Percentiles rank a stretch among this genome's conserved stretches.
phyloP scores from a whole-genome alignment of 2,113 vertebrate genomes.

The Chaetops frenatus region DNA sequence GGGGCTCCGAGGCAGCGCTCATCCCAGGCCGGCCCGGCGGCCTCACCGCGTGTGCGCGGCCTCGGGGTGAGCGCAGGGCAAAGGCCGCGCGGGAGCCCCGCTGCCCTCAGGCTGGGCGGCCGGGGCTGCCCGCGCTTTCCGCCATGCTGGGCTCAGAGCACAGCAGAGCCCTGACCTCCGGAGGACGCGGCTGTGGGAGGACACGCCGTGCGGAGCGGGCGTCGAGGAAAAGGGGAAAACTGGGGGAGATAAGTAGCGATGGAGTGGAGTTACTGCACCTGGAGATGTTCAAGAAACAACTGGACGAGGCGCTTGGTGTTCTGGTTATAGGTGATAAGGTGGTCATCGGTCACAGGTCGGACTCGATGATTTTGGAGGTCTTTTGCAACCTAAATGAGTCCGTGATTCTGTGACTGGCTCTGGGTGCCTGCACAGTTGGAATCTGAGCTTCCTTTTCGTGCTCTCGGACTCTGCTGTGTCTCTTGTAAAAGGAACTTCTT shows the following conservation, averaged over 20 bases:
- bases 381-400: neutral
- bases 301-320: neutral
- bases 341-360: neutral
- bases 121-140: neutral
- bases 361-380: neutral
- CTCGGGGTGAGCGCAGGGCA: neutral
- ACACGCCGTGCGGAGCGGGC: rapidly evolving
- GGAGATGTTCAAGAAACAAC: neutral
- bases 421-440: rapidly evolving
- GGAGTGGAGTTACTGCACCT: neutral
- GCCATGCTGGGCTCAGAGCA: rapidly evolving
- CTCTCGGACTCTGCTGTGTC: rapidly evolving
- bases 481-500: rapidly evolving
- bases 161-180: neutral
- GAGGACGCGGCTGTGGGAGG: neutral
- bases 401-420: neutral
- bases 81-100: neutral
- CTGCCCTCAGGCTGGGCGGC: no score
- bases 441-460: rapidly evolving
- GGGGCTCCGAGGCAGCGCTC: neutral
- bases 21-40: neutral
- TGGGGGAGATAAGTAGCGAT: rapidly evolving
- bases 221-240: rapidly evolving
- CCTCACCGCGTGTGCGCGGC: neutral
- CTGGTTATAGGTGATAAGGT: no score